phyloP scores from a whole-genome alignment of 2,888 invertebrate species.

The Elysia crispata region DNA sequence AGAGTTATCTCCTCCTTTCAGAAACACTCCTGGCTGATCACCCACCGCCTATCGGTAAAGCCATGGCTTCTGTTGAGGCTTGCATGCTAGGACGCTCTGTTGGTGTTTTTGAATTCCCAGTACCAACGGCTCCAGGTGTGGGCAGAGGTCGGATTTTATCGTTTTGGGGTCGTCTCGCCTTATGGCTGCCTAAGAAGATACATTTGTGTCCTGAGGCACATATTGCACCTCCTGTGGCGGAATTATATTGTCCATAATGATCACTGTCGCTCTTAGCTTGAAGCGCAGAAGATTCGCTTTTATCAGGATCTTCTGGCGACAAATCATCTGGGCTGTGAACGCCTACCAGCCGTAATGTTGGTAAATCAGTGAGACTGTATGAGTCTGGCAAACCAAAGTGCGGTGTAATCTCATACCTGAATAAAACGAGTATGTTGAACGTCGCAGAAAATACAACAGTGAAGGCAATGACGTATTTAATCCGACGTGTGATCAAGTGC shows the following conservation, averaged over 20 bases:
- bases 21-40: too few species aligned
- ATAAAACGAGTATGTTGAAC: conserved; percentile 82
- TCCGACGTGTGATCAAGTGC: conserved; percentile 81
- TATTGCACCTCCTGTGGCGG: too few species aligned
- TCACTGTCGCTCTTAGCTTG: not conserved
- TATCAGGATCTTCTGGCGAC: not conserved
- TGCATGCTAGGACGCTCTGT: not conserved
- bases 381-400: conserved; percentile 30
- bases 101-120: not conserved
- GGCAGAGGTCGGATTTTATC: too few species aligned
- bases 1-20: not conserved
- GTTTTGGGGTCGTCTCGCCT: too few species aligned
- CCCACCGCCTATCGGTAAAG: too few species aligned
- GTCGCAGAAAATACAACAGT: conserved; percentile 84
- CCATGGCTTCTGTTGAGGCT: too few species aligned
- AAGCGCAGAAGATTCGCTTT: not conserved
- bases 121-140: not conserved
- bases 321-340: not conserved
- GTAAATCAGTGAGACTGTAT: not conserved
- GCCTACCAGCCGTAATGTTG: not conserved
- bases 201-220: not conserved
- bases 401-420: conserved; percentile 63
- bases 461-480: conserved; percentile 82
- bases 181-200: too few species aligned
- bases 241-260: too few species aligned